phyloP scores from a whole-genome alignment of 2,113 vertebrate species.

The Daboia siamensis region DNA sequence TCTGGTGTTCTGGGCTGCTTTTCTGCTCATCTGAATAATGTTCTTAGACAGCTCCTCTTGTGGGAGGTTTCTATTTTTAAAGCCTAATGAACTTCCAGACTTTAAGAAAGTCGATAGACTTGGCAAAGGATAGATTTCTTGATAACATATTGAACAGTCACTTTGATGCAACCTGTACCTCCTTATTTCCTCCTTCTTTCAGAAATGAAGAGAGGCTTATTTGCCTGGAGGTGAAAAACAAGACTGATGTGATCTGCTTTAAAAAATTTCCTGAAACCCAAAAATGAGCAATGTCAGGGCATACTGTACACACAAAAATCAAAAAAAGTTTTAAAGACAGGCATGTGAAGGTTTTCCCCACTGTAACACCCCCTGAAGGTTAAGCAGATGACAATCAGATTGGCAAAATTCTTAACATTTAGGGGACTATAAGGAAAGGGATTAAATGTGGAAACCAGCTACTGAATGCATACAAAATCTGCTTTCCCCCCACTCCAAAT shows the following conservation, averaged over 20 bases:
- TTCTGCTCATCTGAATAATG: neutral
- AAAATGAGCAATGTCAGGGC: neutral
- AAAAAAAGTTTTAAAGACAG: neutral
- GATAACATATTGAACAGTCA: neutral
- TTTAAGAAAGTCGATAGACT: neutral
- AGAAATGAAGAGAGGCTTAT: conserved; percentile 15
- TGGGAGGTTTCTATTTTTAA: neutral
- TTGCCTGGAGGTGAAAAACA: conserved; percentile 20
- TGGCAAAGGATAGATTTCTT: conserved; percentile 23
- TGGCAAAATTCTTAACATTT: conserved; percentile 33
- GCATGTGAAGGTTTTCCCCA: neutral
- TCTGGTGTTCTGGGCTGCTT: neutral
- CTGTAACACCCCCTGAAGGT: neutral
- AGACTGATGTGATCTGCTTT: neutral
- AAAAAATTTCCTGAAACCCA: neutral
- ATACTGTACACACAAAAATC: neutral
- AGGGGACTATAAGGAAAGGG: conserved; percentile 31
- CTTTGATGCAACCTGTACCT: neutral
- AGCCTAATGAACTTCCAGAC: neutral
- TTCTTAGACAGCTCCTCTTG: neutral
- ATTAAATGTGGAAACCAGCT: neutral
- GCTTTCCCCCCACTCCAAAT: conserved; percentile 7
- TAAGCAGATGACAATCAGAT: conserved; percentile 22
- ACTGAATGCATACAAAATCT: fast-evolving
- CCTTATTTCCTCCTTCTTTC: neutral